Base-by-base conservation (phyloP, 1,140 invertebrate species). In the Pseudachorutes palmiensis region DNA sequence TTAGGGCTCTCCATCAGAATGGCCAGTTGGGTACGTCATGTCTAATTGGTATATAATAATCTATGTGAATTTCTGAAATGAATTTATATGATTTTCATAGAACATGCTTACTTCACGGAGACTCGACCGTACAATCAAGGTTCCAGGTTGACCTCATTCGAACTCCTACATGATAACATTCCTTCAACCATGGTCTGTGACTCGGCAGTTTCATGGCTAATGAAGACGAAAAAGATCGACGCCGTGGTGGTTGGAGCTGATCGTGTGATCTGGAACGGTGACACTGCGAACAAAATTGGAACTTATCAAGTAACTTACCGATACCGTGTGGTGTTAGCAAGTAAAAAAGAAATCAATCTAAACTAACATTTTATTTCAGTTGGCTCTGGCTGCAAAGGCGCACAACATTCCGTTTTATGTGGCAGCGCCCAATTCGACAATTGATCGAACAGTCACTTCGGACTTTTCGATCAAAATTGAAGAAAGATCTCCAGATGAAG, bases 221-320 rank as follows among this genome's bases (percentile, higher is more conserved):
- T 99, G 88, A 85, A 88, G 74, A 82, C 83, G n/a, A 84, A 84
- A 74, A 84, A 85, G 68, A 87, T 92, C 64, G 82, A 82, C 24
- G 89, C 88, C 1, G 88, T 93, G 19, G 84, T 93, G 51, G 90
- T 93, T 41, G 92, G 93, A 28, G 92, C 93, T 30, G 93, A 97
- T 78, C 83, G 93, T 76, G 90, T 97, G 30, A 92, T 89, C 19
- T 84, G 86, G 1, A 99, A 99, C 81, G 97, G 97, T 1, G 97
- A 99, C 78, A 98, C 96, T 1, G 97, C 96, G 0, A 99, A 99
- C 78, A 99, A 99, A 86, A 97, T 99, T 77, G 97, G 97, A 70
- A 99, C 97, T 24, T 99, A 97, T 78, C 92, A 94, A 76, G 84
- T 86, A 72, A 32, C 12, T n/a, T n/a, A n/a, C n/a, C 16, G 19